Conservation (phyloP, 2,888 invertebrate species). For the Panopea generosa region DNA sequence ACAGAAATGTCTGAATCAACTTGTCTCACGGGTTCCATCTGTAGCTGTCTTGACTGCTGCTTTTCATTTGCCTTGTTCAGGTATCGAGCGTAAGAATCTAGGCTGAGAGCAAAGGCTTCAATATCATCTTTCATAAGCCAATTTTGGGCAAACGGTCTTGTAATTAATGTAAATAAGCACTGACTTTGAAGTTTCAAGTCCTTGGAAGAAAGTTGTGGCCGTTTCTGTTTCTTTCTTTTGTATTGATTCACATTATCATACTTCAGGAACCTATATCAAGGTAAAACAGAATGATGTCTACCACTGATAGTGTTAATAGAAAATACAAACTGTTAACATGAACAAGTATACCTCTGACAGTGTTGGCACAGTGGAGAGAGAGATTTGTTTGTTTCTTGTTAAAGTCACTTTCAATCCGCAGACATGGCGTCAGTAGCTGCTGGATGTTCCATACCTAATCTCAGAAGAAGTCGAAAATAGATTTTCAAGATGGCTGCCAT, state of each 20-base stretch:
- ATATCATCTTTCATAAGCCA: neutral
- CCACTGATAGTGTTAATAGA: no score
- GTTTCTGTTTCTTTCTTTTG: constrained; percentile 6
- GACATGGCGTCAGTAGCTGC: no score
- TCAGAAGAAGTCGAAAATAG: no score
- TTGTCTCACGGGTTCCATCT: constrained; percentile 5
- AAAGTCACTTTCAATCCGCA: no score
- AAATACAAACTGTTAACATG: no score
- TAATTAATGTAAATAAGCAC: neutral
- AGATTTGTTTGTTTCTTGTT: no score
- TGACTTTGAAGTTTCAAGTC: neutral
- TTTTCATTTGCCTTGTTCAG: constrained; percentile 20
- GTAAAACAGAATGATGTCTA: no score
- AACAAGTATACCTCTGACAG: no score
- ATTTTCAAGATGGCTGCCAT: no score
- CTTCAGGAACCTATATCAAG: neutral
- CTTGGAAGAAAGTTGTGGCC: neutral
- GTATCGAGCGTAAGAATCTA: constrained; percentile 24
- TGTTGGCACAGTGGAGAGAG: no score
- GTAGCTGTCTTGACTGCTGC: constrained; percentile 21
- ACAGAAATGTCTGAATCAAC: neutral
- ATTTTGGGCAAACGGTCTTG: neutral
- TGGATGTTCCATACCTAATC: no score
- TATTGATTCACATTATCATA: neutral
- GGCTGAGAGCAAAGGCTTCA: neutral